Base-by-base conservation (phyloP, 2,113 vertebrate genomes). In the Suricata suricatta region DNA sequence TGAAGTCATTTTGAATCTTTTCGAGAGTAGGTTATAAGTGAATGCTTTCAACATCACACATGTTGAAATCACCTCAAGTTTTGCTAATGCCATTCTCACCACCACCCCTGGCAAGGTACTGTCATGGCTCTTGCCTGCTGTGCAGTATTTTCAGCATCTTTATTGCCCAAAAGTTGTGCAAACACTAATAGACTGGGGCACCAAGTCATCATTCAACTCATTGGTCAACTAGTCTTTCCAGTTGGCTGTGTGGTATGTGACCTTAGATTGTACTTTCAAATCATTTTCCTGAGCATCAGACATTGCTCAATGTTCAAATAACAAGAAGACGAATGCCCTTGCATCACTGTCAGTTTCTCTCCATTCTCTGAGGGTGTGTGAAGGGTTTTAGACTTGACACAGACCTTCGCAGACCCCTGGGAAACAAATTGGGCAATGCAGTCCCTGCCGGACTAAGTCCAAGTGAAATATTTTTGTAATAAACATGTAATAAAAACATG, bases 351-450 rank as follows among this genome's bases (percentile, higher is more conserved):
- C 90, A 74, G 31, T 97, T 97, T 98, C 95, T 88, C 74, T 93
- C 60, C 1, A 64, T 93, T 88, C 96, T 97, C 7, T 83, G 90
- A 94, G 71, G 91, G 89, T 44, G 15, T 66, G 44, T 35, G 57
- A 95, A 96, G 47, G 44, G 89, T 93, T 27, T 90, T 74, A 64
- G 27, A 35, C 57, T 97, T 96, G 66, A 95, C 72, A 92, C 84
- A 96, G 97, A 88, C 0, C 5, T 95, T 90, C 41, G n/a, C 35
- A 92, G 4, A 38, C 95, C 92, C 92, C 96, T 90, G 97, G 98
- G 94, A 97, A 97, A 97, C 94, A 98, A 97, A 96, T 96, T 69
- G 93, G 57, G 85, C 90, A 97, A 87, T 57, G 71, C 60, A 4
- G 72, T 93, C 91, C 87, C 92, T 52, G 83, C 80, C 23, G 38